Percentiles rank a stretch among this genome's conserved stretches.
Evolutionary conservation across 2,888 invertebrate genomes (phyloP).

Genomic region (Gnatocerus cornutus): DNA sequence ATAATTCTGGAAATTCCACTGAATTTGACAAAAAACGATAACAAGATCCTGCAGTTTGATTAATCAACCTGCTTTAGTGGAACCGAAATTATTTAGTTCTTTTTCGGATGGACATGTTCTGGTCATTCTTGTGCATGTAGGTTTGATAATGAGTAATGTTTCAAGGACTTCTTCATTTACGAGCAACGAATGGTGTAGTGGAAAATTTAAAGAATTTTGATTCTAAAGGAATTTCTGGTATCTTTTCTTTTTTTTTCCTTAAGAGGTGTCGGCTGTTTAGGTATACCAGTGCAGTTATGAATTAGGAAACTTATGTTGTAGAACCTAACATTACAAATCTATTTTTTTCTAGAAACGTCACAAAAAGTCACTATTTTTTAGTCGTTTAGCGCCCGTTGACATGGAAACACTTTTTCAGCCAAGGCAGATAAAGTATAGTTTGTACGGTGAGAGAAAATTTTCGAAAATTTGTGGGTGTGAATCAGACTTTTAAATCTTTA

Average conservation of each 20-base stretch:
- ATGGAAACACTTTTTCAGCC: too few relatives aligned
- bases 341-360: too few relatives aligned
- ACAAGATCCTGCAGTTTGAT: neutral
- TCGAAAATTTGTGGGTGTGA: too few relatives aligned
- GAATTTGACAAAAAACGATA: neutral
- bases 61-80: too few relatives aligned
- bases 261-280: neutral
- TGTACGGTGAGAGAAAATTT: too few relatives aligned
- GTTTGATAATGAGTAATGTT: slow-evolving; percentile 17
- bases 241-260: slow-evolving; percentile 1
- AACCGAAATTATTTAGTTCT: too few relatives aligned
- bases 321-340: neutral
- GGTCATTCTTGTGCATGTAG: slow-evolving; percentile 6
- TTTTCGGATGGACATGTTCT: neutral
- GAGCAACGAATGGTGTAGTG: slow-evolving; percentile 2
- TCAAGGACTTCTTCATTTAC: slow-evolving; percentile 20
- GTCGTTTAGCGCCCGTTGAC: too few relatives aligned
- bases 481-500: too few relatives aligned
- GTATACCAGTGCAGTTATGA: too few relatives aligned
- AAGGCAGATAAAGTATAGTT: too few relatives aligned
- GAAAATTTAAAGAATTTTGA: slow-evolving; percentile 4
- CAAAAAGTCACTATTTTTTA: too few relatives aligned
- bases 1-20: slow-evolving; percentile 16
- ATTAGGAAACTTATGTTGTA: neutral
- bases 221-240: neutral